Conservation (phyloP, 1,140 invertebrate genomes). For the Mylabris phalerata region DNA sequence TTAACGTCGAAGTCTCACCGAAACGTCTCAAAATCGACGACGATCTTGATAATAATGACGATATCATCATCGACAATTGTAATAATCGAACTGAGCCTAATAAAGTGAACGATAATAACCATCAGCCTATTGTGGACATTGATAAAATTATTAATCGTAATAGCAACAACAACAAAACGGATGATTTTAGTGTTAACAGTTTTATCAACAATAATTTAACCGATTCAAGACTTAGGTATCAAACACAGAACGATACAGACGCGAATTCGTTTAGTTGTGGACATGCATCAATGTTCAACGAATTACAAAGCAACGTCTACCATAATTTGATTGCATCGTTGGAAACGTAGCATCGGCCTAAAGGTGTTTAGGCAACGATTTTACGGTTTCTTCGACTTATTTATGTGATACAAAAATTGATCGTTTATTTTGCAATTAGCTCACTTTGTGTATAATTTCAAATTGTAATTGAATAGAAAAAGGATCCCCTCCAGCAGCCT, state of each 20-base stretch:
- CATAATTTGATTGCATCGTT: conserved; percentile 53
- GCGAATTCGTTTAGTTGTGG: conserved; percentile 46
- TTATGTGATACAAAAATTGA: conserved; percentile 4
- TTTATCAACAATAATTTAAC: conserved; percentile 34
- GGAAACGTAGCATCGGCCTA: conserved; percentile 45
- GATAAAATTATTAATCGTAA: neutral
- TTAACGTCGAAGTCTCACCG: conserved; percentile 33
- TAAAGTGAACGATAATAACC: neutral
- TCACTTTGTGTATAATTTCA: too few species aligned
- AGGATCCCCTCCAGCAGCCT: too few species aligned
- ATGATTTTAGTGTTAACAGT: conserved; percentile 22
- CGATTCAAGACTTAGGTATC: conserved; percentile 21
- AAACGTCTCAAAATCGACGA: conserved; percentile 35
- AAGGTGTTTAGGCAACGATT: conserved; percentile 13
- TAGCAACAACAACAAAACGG: conserved; percentile 1
- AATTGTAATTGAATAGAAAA: too few species aligned
- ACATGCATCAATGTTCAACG: conserved; percentile 51
- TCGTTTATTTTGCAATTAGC: too few species aligned
- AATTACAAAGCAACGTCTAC: conserved; percentile 53
- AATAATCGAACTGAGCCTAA: neutral
- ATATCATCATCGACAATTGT: neutral
- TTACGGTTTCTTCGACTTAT: neutral
- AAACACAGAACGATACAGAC: conserved; percentile 26
- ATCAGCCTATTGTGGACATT: neutral
- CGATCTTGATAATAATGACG: neutral